Conservation (phyloP, 2,113 vertebrate species). For the Perognathus longimembris region DNA sequence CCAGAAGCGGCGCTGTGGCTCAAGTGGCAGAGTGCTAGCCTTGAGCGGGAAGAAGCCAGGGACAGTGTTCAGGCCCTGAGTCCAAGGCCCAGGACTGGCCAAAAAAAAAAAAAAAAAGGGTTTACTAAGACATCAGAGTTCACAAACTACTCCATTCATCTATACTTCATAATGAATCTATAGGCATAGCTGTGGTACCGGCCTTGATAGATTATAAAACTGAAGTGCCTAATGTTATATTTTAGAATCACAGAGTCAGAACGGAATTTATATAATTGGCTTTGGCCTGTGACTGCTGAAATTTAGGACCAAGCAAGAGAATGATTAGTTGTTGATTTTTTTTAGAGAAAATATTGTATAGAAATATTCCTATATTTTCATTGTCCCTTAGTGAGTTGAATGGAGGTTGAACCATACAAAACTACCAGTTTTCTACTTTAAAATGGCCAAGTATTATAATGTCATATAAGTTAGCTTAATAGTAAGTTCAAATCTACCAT, state of each 20-base stretch:
- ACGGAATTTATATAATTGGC: background rate
- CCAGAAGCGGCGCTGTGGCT: too few relatives aligned
- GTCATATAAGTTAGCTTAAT: background rate
- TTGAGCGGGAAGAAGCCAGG: too few relatives aligned
- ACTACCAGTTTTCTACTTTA: conserved; percentile 12
- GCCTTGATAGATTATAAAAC: background rate
- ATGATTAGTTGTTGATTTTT: background rate
- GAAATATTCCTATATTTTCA: background rate
- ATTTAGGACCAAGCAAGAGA: background rate
- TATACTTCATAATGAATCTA: background rate
- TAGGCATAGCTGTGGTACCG: background rate
- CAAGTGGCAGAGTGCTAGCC: too few relatives aligned
- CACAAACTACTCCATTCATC: background rate
- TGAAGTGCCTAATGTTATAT: background rate
- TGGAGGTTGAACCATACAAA: background rate
- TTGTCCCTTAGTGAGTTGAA: background rate
- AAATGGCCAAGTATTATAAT: background rate
- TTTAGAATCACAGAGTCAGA: conserved; percentile 19
- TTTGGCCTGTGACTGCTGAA: background rate
- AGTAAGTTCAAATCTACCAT: background rate
- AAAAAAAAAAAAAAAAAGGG: too few relatives aligned
- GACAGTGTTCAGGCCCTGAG: too few relatives aligned
- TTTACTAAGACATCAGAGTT: too few relatives aligned
- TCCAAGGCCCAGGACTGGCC: too few relatives aligned
- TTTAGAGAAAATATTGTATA: background rate